Conservation (phyloP, 2,113 vertebrate genomes). For the Thinocorus orbignyianus region DNA sequence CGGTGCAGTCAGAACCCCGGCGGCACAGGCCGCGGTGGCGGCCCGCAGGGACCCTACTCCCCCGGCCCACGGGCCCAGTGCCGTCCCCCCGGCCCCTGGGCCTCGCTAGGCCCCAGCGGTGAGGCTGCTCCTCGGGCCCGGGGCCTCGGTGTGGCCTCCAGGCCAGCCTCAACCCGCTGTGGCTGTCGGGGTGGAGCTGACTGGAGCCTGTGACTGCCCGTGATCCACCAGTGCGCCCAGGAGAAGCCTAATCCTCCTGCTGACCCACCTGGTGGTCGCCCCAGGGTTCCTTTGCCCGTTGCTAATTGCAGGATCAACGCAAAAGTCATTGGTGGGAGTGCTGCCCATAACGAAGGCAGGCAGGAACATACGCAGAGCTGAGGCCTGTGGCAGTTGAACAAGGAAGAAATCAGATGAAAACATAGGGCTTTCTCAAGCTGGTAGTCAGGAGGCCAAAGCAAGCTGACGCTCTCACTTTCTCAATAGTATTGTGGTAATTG, state of each 20-base stretch:
- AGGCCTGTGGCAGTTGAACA: neutral
- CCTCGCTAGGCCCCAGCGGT: neutral
- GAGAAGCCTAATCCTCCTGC: neutral
- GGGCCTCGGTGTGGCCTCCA: neutral
- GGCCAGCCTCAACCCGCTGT: neutral
- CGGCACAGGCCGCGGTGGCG: too few species aligned
- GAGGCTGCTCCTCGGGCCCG: too few species aligned
- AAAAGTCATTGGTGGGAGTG: neutral
- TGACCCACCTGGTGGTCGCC: too few species aligned
- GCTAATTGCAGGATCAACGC: neutral
- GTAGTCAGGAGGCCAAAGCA: neutral
- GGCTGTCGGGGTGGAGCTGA: rapidly evolving
- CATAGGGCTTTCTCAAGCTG: neutral
- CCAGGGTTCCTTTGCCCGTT: rapidly evolving
- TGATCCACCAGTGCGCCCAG: rapidly evolving
- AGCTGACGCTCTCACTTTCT: neutral
- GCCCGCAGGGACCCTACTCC: too few species aligned
- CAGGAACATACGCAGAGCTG: neutral
- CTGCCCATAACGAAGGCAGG: rapidly evolving
- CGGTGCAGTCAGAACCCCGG: too few species aligned
- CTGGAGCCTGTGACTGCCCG: rapidly evolving
- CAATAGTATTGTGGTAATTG: neutral
- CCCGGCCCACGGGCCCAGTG: too few species aligned
- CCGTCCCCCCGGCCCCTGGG: neutral
- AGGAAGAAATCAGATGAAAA: neutral